Base-by-base conservation (phyloP, 2,888 invertebrate species). In the Muscina levida region DNA sequence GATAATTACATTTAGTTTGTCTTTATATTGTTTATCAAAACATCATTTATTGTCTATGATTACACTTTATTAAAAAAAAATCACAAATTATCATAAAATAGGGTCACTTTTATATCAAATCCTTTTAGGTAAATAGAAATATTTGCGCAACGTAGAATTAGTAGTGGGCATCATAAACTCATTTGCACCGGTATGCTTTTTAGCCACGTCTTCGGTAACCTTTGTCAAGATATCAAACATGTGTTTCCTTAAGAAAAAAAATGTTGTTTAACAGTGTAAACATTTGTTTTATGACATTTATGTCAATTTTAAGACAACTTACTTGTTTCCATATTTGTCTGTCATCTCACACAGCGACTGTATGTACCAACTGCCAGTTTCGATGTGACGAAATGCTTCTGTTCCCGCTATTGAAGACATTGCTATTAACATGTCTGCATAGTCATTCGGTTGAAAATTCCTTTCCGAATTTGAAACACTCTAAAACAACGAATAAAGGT, bases 341-440 rank as follows among this genome's bases (percentile, higher is more conserved):
- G 71, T 77, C 15, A 67, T 19, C 15, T 77, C 82, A 81, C 89
- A 90, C 0, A 91, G 75, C 0, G 88, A 86, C 76, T 90, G 89
- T 48, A 91, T 89, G 75, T 90, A 91, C 90, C 90, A 91, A 46
- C 88, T 87, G 13, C 90, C 91, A 0, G 75, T 66, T 22, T 78
- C 66, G 3, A 84, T 88, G 76, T 90, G 86, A 2, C 90, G 86
- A 56, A 90, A 68, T 0, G 90, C 87, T 5, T 86, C 84, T 79
- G 85, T 89, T 0, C 90, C 88, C 0, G 87, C 85, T 6, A 91
- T 87, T 4, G 90, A 89, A 1, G 90, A 90, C 85, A 88, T 86
- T 17, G 88, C 88, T 42, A 86, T 85, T 8, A 90, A 67, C 84
- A 89, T 86, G 76, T 91, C 89, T 1, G 85, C 80, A 46, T 84